A percentile compares a stretch with the other conserved stretches of the same genome.
Conservation (phyloP, 1,140 invertebrate genomes). For the Aethina tumida region DNA sequence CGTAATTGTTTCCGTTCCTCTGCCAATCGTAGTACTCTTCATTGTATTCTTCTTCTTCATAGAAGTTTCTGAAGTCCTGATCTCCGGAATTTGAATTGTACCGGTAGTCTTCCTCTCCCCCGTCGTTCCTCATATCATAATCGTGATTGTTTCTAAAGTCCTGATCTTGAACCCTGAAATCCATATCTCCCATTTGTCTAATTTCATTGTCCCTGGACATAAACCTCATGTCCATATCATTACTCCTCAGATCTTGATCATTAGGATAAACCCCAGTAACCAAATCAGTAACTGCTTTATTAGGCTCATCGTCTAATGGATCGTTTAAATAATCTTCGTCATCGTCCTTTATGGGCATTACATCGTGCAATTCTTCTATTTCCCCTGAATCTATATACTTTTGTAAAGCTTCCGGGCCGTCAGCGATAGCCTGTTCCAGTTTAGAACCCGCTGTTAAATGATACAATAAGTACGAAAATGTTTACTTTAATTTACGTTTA, state of each 20-base stretch:
- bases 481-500: constrained; percentile 5
- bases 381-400: constrained; percentile 66
- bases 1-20: constrained; percentile 13
- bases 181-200: constrained; percentile 14
- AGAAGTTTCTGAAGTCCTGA: constrained; percentile 10
- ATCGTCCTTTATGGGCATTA: constrained; percentile 52
- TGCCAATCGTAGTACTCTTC: constrained; percentile 15
- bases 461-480: not conserved
- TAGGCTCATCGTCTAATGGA: constrained; percentile 14
- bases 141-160: constrained; percentile 15
- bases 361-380: constrained; percentile 65
- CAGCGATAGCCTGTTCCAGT: constrained; percentile 59
- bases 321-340: constrained; percentile 45
- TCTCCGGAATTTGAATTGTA: constrained; percentile 5
- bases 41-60: constrained; percentile 13
- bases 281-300: constrained; percentile 5
- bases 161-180: constrained; percentile 18
- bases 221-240: constrained; percentile 22
- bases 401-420: constrained; percentile 64
- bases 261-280: not conserved
- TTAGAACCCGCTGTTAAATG: constrained; percentile 51
- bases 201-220: constrained; percentile 15
- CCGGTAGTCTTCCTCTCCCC: constrained; percentile 10
- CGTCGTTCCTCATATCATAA: constrained; percentile 5
- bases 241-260: constrained; percentile 22